Evolutionary conservation across 92 coral and sea anemone genomes (phyloP).

Genomic region (Porites divaricata): DNA sequence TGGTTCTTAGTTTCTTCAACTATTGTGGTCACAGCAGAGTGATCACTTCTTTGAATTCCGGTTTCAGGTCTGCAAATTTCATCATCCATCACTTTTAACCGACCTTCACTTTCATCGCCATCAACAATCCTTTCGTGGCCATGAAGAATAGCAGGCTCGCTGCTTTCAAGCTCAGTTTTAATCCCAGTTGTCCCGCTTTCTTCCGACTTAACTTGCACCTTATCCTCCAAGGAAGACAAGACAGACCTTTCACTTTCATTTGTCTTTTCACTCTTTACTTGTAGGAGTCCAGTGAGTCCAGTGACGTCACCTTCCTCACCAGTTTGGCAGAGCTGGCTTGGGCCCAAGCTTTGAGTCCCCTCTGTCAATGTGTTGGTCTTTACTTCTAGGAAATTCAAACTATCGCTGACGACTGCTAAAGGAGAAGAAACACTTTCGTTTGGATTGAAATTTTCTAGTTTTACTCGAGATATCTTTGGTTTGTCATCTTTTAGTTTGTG

Average conservation of each 20-base stretch:
- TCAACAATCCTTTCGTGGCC: not conserved
- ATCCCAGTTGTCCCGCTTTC: not conserved
- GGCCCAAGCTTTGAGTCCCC: not conserved
- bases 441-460: not conserved
- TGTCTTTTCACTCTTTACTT: constrained; percentile 10
- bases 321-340: not conserved
- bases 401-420: not conserved
- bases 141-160: not conserved
- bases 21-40: not conserved
- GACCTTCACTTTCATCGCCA: not conserved
- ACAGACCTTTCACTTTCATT: not conserved
- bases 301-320: constrained; percentile 4
- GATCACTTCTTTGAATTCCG: constrained; percentile 4
- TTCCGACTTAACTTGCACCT: not conserved
- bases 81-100: not conserved
- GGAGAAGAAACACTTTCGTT: constrained; percentile 6
- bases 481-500: constrained; percentile 16
- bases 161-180: not conserved
- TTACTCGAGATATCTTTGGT: not conserved
- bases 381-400: not conserved
- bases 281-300: not conserved
- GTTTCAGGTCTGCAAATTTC: not conserved
- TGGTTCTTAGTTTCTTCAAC: not conserved
- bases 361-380: not conserved
- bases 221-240: not conserved